Evolutionary conservation across 2,113 vertebrate species (phyloP).

Genomic region (Mohoua ochrocephala): DNA sequence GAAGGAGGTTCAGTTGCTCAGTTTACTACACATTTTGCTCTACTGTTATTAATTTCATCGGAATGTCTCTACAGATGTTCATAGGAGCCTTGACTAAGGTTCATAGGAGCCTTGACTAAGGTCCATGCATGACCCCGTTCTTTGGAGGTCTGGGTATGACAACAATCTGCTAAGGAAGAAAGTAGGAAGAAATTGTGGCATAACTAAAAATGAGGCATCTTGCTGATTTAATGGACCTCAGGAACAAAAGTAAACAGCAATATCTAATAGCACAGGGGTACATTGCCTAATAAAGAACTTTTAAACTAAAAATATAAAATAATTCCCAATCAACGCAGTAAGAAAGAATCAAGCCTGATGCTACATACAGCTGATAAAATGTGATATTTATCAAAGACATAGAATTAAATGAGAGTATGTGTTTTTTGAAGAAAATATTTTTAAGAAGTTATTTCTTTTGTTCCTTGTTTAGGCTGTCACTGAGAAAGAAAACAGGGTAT

Average conservation of each 20-base stretch:
- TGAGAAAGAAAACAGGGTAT: background rate
- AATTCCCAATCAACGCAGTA: accelerated
- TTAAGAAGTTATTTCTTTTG: background rate
- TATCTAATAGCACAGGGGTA: background rate
- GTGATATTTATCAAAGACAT: background rate
- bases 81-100: background rate
- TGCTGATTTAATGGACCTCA: background rate
- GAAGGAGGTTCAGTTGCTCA: background rate
- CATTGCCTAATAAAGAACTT: background rate
- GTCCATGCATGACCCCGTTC: accelerated
- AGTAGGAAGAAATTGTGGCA: background rate
- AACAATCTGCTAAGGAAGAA: background rate
- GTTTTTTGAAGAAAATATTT: background rate
- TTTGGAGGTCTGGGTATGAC: background rate
- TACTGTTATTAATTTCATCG: background rate
- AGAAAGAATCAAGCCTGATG: background rate
- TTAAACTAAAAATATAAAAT: background rate
- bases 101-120: background rate
- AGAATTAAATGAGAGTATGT: background rate
- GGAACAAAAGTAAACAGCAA: background rate
- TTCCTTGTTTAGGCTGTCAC: background rate
- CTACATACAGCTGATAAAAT: background rate
- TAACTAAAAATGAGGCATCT: background rate
- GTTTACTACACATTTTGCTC: background rate
- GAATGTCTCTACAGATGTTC: background rate